Evolutionary conservation across 2,113 vertebrate species (phyloP).

Genomic region (Tangachromis dhanisi): DNA sequence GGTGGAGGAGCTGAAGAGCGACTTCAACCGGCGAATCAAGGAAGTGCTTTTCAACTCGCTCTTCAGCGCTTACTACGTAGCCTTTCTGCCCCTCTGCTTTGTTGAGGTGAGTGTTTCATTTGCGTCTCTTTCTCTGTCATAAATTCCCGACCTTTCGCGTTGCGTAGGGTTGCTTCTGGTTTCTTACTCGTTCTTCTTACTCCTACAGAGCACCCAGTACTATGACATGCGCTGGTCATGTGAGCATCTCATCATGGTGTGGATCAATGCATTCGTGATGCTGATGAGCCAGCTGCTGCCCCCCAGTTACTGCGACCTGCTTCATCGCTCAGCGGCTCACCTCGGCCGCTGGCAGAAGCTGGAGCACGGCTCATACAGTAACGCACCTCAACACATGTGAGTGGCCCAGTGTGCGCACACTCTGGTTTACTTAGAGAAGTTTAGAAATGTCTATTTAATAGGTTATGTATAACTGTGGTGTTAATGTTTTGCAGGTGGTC

Average conservation of each 20-base stretch:
- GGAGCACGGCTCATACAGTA: slow-evolving; percentile 94
- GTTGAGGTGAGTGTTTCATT: slow-evolving; percentile 80
- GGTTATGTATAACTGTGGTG: background rate
- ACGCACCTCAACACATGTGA: slow-evolving; percentile 95
- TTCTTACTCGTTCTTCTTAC: background rate
- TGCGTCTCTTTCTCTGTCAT: background rate
- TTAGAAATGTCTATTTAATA: background rate
- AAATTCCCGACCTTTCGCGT: background rate
- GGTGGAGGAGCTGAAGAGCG: slow-evolving; percentile 94
- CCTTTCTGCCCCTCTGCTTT: slow-evolving; percentile 95
- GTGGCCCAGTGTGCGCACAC: slow-evolving; percentile 36
- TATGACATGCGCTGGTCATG: slow-evolving; percentile 99
- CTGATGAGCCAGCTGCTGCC: slow-evolving; percentile 94
- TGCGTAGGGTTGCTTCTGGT: background rate
- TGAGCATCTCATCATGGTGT: slow-evolving; percentile 99
- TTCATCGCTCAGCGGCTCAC: slow-evolving; percentile 93
- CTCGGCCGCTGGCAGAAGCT: slow-evolving; percentile 97
- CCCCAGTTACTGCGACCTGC: slow-evolving; percentile 92
- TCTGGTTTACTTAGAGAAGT: background rate
- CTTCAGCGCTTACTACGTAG: slow-evolving; percentile 98
- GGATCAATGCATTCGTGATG: slow-evolving; percentile 99
- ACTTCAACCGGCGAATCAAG: slow-evolving; percentile 97
- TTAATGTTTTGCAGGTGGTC: slow-evolving; percentile 81
- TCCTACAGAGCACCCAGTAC: slow-evolving; percentile 91
- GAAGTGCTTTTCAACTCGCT: slow-evolving; percentile 99